phyloP scores from a whole-genome alignment of 2,113 vertebrate genomes.

The Coptodon rendalli region DNA sequence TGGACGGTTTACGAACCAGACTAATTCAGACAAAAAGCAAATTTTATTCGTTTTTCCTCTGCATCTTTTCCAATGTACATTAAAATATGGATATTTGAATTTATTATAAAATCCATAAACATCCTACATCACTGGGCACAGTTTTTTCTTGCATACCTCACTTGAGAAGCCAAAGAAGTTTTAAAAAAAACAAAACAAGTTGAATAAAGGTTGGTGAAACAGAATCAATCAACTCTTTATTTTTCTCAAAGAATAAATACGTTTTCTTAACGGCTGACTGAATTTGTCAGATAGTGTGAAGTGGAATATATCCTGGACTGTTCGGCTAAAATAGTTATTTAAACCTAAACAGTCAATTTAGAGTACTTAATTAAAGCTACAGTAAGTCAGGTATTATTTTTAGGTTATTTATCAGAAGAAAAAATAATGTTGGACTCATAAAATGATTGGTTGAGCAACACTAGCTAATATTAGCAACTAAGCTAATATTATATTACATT shows the following conservation, averaged over 20 bases:
- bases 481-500: neutral
- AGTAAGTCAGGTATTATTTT: neutral
- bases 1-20: neutral
- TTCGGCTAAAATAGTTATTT: neutral
- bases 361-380: neutral
- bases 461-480: neutral
- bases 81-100: neutral
- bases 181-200: rapidly evolving
- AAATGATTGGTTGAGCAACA: neutral
- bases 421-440: neutral
- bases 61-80: neutral
- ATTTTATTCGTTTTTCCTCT: neutral
- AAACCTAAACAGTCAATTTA: neutral
- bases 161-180: neutral
- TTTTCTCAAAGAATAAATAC: neutral
- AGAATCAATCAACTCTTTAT: neutral
- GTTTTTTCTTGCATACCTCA: neutral
- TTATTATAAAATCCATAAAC: neutral
- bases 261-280: neutral
- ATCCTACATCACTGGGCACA: neutral
- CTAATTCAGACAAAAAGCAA: neutral
- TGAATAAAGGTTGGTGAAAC: neutral
- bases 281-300: neutral
- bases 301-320: neutral
- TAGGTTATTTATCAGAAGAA: neutral